Evolutionary conservation across 2,888 invertebrate genomes (phyloP).

Genomic region (Chrysina gloriosa): DNA sequence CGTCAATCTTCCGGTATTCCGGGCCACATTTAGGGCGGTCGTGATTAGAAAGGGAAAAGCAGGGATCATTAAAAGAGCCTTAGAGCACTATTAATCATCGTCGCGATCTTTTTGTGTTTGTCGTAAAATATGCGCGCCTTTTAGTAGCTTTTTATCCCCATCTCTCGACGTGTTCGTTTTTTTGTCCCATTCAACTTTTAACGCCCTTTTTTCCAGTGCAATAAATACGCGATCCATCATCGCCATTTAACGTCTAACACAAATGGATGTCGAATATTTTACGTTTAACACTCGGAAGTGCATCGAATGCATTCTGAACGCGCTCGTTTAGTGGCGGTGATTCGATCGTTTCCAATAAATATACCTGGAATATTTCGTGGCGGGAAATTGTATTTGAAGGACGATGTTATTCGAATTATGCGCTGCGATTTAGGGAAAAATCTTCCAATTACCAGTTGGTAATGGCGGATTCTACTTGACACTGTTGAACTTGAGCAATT

Average conservation of each 20-base stretch:
- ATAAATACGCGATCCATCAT: slow-evolving; percentile 34
- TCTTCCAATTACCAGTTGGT: neutral
- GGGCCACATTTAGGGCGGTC: slow-evolving; percentile 29
- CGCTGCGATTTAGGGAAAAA: neutral
- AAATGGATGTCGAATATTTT: slow-evolving; percentile 27
- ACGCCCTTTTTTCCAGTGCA: slow-evolving; percentile 30
- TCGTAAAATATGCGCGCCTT: slow-evolving; percentile 35
- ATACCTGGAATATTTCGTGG: no score
- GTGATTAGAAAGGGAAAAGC: slow-evolving; percentile 41
- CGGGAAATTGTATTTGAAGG: neutral
- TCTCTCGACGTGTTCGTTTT: slow-evolving; percentile 4
- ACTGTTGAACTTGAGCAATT: no score
- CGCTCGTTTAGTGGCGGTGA: neutral
- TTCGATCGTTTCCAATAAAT: no score
- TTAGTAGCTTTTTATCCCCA: slow-evolving; percentile 31
- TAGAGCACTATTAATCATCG: slow-evolving; percentile 41
- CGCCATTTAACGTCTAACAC: slow-evolving; percentile 25
- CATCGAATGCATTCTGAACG: slow-evolving; percentile 15
- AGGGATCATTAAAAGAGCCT: slow-evolving; percentile 39
- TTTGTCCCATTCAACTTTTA: slow-evolving; percentile 18
- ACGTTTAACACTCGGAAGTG: slow-evolving; percentile 8
- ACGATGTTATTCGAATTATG: neutral
- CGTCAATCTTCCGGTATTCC: slow-evolving; percentile 38
- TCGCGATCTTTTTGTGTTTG: slow-evolving; percentile 36
- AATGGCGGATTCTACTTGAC: no score